Percentiles rank a stretch among this genome's conserved stretches.
Evolutionary conservation across 2,113 vertebrate genomes (phyloP).

Genomic region (Nannobrachium achirus): DNA sequence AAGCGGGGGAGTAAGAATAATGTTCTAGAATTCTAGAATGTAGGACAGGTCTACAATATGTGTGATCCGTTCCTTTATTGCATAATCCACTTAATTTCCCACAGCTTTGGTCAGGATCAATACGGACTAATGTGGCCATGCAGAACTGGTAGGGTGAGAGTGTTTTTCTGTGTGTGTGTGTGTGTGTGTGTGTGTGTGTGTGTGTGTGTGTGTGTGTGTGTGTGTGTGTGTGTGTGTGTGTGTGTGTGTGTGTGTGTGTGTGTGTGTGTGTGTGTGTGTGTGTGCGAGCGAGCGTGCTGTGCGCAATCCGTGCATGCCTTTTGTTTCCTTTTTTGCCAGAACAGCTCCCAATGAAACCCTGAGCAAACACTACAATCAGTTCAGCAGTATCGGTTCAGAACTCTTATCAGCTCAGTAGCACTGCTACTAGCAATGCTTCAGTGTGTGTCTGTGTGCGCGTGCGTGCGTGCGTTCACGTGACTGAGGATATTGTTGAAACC

Average conservation of each 20-base stretch:
- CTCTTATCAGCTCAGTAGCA: conserved; percentile 43
- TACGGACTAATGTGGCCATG: conserved; percentile 15
- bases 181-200: conserved; percentile 1
- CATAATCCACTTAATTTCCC: conserved; percentile 48
- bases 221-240: background rate
- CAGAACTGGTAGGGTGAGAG: conserved; percentile 3
- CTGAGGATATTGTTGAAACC: background rate
- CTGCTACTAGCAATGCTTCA: conserved; percentile 7
- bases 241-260: background rate
- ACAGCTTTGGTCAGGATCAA: conserved; percentile 24
- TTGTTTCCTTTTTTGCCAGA: conserved; percentile 9
- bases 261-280: background rate
- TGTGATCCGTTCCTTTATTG: conserved; percentile 24
- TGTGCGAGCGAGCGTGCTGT: too few species aligned
- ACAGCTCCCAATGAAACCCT: conserved; percentile 9
- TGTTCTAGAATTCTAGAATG: too few species aligned
- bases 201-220: background rate
- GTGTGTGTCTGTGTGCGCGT: background rate
- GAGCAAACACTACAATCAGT: conserved; percentile 47
- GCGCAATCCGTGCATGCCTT: too few species aligned
- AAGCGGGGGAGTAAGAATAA: too few species aligned
- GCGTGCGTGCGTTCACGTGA: conserved; percentile 8
- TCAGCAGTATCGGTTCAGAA: conserved; percentile 10
- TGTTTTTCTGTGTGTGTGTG: background rate
- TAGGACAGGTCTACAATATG: background rate